These are phyloP conservation scores for Ceryle rudis DNA, from an alignment of 2,797 vertebrate species.

Conservation along the genomic window DNA sequence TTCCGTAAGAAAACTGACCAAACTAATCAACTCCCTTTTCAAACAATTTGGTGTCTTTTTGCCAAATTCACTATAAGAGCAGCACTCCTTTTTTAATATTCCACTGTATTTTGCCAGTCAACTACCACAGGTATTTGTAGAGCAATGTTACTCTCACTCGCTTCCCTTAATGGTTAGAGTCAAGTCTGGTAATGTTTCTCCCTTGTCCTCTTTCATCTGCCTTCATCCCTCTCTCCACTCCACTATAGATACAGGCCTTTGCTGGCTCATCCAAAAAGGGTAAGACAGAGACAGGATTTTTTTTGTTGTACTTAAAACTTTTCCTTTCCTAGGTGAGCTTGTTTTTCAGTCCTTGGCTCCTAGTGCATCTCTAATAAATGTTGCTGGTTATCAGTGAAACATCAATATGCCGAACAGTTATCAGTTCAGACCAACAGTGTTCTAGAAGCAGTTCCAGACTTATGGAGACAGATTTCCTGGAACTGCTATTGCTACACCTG, in stretches of 20 bases:
- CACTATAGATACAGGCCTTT: neutral
- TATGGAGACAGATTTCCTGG: neutral
- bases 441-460: neutral
- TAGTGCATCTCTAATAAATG: neutral
- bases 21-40: neutral
- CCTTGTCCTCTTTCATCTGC: neutral
- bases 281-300: neutral
- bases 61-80: neutral
- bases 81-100: neutral
- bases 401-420: neutral
- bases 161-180: neutral
- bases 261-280: neutral
- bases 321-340: neutral
- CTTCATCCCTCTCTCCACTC: neutral
- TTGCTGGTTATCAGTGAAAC: neutral
- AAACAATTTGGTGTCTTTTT: neutral
- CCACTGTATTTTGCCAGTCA: neutral
- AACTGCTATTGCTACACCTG: accelerated
- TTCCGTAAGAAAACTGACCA: neutral
- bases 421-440: neutral
- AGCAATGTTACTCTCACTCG: neutral
- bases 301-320: neutral
- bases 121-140: neutral
- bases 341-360: neutral
- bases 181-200: neutral